Percentiles rank a stretch among this genome's conserved stretches.
Conservation (phyloP, 2,113 vertebrate genomes). For the Barnardius zonarius region DNA sequence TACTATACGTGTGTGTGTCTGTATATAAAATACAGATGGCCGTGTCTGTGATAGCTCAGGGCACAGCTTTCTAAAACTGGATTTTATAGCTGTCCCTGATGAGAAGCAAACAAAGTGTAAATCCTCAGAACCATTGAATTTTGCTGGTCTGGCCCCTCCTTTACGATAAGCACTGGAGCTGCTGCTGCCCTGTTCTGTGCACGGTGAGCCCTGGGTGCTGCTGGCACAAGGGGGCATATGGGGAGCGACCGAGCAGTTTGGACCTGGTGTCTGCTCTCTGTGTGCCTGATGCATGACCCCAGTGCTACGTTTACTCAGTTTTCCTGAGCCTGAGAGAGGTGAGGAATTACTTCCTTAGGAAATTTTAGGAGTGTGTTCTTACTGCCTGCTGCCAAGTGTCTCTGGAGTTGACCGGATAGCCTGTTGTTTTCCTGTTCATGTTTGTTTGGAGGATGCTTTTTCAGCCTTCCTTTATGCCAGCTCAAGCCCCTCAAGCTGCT, state of each 20-base stretch:
- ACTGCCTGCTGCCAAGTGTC: not conserved
- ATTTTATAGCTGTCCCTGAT: not conserved
- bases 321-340: conserved; percentile 1
- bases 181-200: not conserved
- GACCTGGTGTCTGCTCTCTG: not conserved
- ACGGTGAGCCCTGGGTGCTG: not conserved
- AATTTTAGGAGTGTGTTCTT: not conserved
- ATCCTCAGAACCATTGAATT: not conserved
- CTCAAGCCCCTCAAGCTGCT: conserved; percentile 43
- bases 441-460: conserved; percentile 38
- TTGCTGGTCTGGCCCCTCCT: not conserved
- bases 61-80: not conserved
- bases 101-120: not conserved
- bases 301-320: not conserved
- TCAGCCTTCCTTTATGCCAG: conserved; percentile 46
- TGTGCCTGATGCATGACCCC: not conserved
- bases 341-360: conserved; percentile 43
- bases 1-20: rapidly evolving
- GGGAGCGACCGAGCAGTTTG: not conserved
- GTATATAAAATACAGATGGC: not conserved
- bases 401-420: not conserved
- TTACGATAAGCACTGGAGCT: not conserved
- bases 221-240: rapidly evolving
- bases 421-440: conserved; percentile 28
- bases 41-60: not conserved